Conservation (phyloP, 2,797 vertebrate genomes). For the Notoglanidium macrostoma region DNA sequence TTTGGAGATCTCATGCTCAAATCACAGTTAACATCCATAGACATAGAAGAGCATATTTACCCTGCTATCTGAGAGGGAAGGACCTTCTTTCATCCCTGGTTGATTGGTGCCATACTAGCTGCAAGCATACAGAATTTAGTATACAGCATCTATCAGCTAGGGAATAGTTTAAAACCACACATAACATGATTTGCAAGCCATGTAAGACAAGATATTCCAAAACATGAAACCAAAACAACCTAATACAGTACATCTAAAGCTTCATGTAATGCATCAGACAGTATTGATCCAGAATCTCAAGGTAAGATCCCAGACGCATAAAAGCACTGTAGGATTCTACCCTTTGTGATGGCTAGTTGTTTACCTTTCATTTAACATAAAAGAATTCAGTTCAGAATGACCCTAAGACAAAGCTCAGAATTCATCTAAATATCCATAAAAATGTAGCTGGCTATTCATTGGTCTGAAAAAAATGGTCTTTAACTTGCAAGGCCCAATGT, state of each 20-base stretch:
- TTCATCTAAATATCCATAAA: background rate
- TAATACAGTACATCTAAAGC: constrained; percentile 1
- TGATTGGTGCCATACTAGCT: background rate
- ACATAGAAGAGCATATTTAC: background rate
- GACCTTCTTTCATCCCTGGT: background rate
- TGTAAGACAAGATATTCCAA: background rate
- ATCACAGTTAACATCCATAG: background rate
- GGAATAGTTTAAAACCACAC: background rate
- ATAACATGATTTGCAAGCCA: background rate
- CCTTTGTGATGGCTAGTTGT: background rate
- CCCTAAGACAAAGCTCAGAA: background rate
- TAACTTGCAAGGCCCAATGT: background rate
- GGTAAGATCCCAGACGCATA: background rate
- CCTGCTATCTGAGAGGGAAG: background rate
- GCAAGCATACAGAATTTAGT: background rate
- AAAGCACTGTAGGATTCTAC: background rate
- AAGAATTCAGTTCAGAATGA: background rate
- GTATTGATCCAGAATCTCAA: background rate
- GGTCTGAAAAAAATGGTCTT: background rate
- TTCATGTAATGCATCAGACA: background rate
- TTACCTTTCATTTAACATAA: background rate
- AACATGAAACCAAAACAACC: background rate
- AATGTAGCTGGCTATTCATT: background rate
- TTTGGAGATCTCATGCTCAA: background rate
- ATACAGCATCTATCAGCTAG: background rate